These are phyloP conservation scores for Cistogaster globosa DNA, from an alignment of 2,888 invertebrate species.

Conservation along the genomic window DNA sequence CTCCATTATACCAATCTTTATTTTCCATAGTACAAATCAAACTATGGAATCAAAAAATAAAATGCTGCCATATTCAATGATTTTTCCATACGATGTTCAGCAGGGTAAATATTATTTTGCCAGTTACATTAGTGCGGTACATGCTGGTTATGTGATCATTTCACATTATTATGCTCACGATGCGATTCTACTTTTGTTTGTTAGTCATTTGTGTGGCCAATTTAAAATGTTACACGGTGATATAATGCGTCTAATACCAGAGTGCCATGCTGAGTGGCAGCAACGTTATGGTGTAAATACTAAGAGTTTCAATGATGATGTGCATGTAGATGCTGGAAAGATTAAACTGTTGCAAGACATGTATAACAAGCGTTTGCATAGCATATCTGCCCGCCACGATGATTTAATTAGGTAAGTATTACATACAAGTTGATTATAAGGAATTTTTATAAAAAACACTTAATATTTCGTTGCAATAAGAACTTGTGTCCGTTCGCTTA, in stretches of 20 bases:
- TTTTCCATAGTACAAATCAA: slow-evolving; percentile 33
- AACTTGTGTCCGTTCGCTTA: too few species aligned
- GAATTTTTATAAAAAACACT: too few species aligned
- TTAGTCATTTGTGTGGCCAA: slow-evolving; percentile 57
- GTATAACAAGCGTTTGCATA: slow-evolving; percentile 53
- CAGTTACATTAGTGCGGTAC: slow-evolving; percentile 14
- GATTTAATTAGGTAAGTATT: slow-evolving; percentile 51
- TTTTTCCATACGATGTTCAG: slow-evolving; percentile 48
- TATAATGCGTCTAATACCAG: slow-evolving; percentile 55
- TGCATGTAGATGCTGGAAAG: not conserved
- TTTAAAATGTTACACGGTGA: slow-evolving; percentile 52
- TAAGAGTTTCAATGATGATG: not conserved
- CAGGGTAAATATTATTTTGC: slow-evolving; percentile 15
- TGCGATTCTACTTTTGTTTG: slow-evolving; percentile 46
- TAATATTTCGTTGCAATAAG: too few species aligned
- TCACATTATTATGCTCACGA: slow-evolving; percentile 55
- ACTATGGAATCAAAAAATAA: slow-evolving; percentile 49
- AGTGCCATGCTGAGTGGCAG: slow-evolving; percentile 58
- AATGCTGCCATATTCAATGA: slow-evolving; percentile 53
- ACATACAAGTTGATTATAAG: not conserved
- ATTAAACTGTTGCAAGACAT: slow-evolving; percentile 48
- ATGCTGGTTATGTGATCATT: slow-evolving; percentile 34
- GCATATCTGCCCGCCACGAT: slow-evolving; percentile 41
- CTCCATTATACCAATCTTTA: slow-evolving; percentile 18
- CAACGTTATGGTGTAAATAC: slow-evolving; percentile 9